These are phyloP conservation scores for Cossypha heuglini DNA, from an alignment of 2,797 vertebrate genomes.

Conservation along the genomic window DNA sequence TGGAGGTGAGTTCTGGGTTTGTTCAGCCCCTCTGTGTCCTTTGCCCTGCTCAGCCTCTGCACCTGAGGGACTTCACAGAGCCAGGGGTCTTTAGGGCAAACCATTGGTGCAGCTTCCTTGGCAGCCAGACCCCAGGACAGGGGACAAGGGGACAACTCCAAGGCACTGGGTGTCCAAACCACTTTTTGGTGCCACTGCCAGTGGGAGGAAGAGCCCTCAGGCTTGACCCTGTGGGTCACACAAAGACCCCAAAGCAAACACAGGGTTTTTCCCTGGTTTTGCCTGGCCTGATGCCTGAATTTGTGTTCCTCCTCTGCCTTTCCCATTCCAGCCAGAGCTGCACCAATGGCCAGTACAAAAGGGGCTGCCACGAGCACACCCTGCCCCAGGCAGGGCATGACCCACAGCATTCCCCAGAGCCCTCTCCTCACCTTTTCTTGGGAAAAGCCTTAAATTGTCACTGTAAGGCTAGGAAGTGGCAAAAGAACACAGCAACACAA, in stretches of 20 bases:
- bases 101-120: slow-evolving; percentile 43
- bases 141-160: neutral
- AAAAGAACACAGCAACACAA: too few relatives aligned
- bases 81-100: neutral
- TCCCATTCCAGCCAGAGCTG: neutral
- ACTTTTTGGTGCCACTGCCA: neutral
- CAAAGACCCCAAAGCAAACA: neutral
- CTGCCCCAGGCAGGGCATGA: neutral
- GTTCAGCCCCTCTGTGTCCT: neutral
- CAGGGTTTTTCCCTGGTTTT: neutral
- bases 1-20: slow-evolving; percentile 32
- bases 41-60: neutral
- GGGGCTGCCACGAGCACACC: neutral
- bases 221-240: neutral
- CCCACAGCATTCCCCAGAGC: neutral
- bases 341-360: slow-evolving; percentile 58
- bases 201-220: neutral
- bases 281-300: neutral
- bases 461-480: too few relatives aligned
- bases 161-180: too few relatives aligned
- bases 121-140: neutral
- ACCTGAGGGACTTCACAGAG: neutral
- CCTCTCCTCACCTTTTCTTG: neutral
- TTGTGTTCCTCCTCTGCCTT: neutral
- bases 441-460: neutral